Evolutionary conservation across 2,113 vertebrate genomes (phyloP), one percentile per base, ranked within the genome.

Genomic region (Zapus hudsonius): DNA sequence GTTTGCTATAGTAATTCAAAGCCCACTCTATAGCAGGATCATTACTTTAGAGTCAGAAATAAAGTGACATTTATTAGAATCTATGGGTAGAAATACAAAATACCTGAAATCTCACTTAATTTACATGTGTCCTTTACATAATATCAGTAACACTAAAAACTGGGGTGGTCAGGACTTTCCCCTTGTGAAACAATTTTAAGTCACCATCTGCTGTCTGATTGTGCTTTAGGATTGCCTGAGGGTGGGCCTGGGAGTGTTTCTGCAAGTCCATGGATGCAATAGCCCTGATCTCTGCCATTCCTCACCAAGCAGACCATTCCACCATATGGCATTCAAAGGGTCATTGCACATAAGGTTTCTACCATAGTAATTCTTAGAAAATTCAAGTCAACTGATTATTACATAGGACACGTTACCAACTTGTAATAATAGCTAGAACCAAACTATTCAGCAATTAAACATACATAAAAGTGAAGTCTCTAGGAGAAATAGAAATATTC

Each of bases 1-100:
- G 63, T 92, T 73, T 69, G 27, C 80, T 72, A 42, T 64, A 73
- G 42, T 52, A 81, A 47, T 38, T 42, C 22, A 73, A 92, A 64
- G n/a, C 23, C 73, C 33, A 47, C 42, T 19, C 1, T 36, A 47
- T 52, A 10, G 3, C 23, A 52, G n/a, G n/a, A 20, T 25, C 40
- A 63, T 72, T 70, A 36, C 22, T 42, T 87, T 78, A 74, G 31
- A 81, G 44, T 90, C 33, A 90, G 36, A 87, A 94, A 69, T 57
- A 87, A 76, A 88, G 36, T 1, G 15, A 8, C 23, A 64, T 96
- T 87, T 42, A 59, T 87, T 92, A 40, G 52, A n/a, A 40, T 59
- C 57, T 85, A 1, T 20, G 64, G 40, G 25, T 87, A 33, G n/a
- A 87, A 78, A 55, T 63, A 67, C 4, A 36, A 47, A 89, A 19